Percentiles rank a stretch among this genome's conserved stretches.
Evolutionary conservation across 1,140 invertebrate genomes (phyloP).

Genomic region (Arion vulgaris): DNA sequence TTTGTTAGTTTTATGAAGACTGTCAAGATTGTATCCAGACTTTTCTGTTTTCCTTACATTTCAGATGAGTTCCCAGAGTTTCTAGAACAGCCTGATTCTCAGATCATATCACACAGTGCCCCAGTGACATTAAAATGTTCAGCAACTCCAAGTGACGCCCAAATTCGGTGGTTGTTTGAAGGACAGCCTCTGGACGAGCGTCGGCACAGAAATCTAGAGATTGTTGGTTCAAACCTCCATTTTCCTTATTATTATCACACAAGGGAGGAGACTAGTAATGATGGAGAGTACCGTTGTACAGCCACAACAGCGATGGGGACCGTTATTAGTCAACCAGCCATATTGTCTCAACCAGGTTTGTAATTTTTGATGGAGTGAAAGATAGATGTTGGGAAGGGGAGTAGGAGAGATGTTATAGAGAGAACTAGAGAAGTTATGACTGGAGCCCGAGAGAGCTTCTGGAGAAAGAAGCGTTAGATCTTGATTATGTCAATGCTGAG

Average conservation of each 20-base stretch:
- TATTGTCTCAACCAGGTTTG: slow-evolving; percentile 39
- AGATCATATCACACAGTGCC: slow-evolving; percentile 15
- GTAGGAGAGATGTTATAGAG: too few species aligned
- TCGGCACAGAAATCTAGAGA: slow-evolving; percentile 20
- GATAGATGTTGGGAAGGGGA: too few species aligned
- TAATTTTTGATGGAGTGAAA: too few species aligned
- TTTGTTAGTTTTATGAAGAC: too few species aligned
- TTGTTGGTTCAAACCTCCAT: slow-evolving; percentile 16
- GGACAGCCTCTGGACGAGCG: slow-evolving; percentile 28
- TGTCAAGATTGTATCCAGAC: too few species aligned
- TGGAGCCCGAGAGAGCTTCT: too few species aligned
- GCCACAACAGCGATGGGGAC: slow-evolving; percentile 35
- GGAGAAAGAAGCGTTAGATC: too few species aligned
- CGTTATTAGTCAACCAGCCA: slow-evolving; percentile 35
- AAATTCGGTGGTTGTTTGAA: slow-evolving; percentile 37
- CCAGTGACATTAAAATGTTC: slow-evolving; percentile 26
- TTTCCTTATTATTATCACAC: slow-evolving; percentile 2
- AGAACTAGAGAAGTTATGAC: too few species aligned
- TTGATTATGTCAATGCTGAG: too few species aligned
- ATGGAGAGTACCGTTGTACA: slow-evolving; percentile 40
- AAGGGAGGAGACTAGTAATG: neutral
- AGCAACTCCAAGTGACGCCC: slow-evolving; percentile 17
- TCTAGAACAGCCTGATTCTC: slow-evolving; percentile 26
- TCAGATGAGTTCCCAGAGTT: slow-evolving; percentile 32
- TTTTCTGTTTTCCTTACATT: neutral